phyloP scores from a whole-genome alignment of 1,140 invertebrate genomes.

The Battus philenor region DNA sequence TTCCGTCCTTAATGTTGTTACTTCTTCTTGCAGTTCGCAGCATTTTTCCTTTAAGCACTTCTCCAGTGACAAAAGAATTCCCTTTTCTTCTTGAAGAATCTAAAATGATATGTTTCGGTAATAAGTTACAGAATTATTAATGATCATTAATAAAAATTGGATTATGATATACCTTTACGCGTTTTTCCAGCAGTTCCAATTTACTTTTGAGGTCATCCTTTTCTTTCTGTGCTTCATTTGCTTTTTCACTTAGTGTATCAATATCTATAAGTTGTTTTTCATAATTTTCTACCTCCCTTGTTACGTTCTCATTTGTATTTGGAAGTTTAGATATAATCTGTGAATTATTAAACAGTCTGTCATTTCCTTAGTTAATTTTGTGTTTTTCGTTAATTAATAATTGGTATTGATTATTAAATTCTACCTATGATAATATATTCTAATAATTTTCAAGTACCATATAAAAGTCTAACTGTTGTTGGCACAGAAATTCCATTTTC shows the following conservation, averaged over 20 bases:
- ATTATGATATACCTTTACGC: constrained; percentile 78
- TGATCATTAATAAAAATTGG: neutral
- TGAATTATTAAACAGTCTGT: no score
- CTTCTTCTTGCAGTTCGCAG: constrained; percentile 80
- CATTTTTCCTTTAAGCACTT: constrained; percentile 86
- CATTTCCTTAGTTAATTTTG: no score
- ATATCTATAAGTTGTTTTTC: constrained; percentile 84
- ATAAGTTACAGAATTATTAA: neutral
- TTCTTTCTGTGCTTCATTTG: constrained; percentile 77
- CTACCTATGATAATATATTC: no score
- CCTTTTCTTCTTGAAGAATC: constrained; percentile 88
- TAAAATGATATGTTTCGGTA: constrained; percentile 65
- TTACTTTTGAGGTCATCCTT: constrained; percentile 78
- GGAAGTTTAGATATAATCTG: constrained; percentile 59
- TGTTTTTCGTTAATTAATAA: no score
- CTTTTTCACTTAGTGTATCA: constrained; percentile 76
- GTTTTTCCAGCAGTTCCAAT: constrained; percentile 81
- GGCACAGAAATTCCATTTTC: no score
- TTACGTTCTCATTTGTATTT: constrained; percentile 73
- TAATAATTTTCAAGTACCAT: no score
- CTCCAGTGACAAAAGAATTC: constrained; percentile 84
- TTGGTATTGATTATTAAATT: no score
- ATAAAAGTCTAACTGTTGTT: no score
- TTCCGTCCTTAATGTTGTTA: constrained; percentile 68
- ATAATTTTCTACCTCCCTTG: constrained; percentile 82